Evolutionary conservation across 1,140 invertebrate species (phyloP), one percentile per base, ranked within the genome.

Genomic region (Drepana arcuata): DNA sequence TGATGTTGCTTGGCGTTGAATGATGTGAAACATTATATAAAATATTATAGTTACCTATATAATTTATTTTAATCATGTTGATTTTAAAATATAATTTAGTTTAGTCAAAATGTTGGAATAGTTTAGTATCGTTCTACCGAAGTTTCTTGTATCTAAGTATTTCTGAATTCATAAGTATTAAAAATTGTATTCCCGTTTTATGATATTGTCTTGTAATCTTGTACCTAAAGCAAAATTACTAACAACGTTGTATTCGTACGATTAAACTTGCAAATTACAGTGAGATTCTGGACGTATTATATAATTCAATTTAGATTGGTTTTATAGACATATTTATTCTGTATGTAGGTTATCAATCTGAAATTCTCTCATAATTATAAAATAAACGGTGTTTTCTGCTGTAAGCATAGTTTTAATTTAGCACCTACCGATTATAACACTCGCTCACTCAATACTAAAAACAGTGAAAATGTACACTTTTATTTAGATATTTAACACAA

Each of bases 351-450:
- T 84, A 81, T 83, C 79, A 77, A 84, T 84, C 77, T 81, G 80
- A 83, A 79, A 77, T 84, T 84, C 79, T 84, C 80, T 84, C 79
- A 84, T 84, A 77, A 82, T 84, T 83, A 83, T 84, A 81, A 83
- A 84, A 84, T 84, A 84, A 84, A 84, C 83, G 78, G 83, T 84
- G 83, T 84, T 84, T 84, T 84, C 83, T 84, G 83, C 81, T 79
- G 77, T 79, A 70, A 49, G 6, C 48, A 21, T 61, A 47, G 53
- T 57, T 67, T 56, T 46, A 11, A 42, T 41, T 35, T 33, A 25
- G 18, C 6, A 35, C 5, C 23, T 18, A n/a, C n/a, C n/a, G n/a
- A n/a, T n/a, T 32, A 28, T 28, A 28, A 34, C 21, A 32, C 13
- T 26, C 9, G 15, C 14, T n/a, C n/a, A n/a, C n/a, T n/a, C n/a